phyloP scores from a whole-genome alignment of 2,888 invertebrate genomes.

The Ormyrus nitidulus region DNA sequence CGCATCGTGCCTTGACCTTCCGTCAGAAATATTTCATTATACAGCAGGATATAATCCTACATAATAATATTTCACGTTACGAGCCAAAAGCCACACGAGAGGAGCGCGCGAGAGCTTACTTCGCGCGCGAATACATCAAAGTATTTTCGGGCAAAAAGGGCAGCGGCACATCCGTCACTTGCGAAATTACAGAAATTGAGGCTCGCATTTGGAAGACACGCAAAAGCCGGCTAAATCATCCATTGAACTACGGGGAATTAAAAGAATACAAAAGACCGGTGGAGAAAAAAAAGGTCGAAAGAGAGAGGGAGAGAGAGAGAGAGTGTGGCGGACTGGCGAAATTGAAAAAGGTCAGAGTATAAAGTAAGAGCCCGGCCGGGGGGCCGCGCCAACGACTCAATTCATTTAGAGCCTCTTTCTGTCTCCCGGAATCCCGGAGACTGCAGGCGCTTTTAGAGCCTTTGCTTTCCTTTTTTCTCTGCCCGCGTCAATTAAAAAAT shows the following conservation, averaged over 20 bases:
- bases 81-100: neutral
- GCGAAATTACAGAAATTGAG: neutral
- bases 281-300: too few relatives aligned
- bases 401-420: slow-evolving; percentile 35
- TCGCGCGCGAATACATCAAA: neutral
- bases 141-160: neutral
- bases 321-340: neutral
- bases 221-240: neutral
- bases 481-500: slow-evolving; percentile 46
- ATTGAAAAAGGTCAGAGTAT: slow-evolving; percentile 10
- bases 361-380: slow-evolving; percentile 25
- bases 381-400: slow-evolving; percentile 7
- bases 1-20: too few relatives aligned
- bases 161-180: neutral
- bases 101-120: too few relatives aligned
- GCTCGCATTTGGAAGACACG: neutral
- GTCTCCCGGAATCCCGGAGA: neutral
- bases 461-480: slow-evolving; percentile 8
- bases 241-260: slow-evolving; percentile 36
- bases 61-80: neutral
- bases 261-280: slow-evolving; percentile 15
- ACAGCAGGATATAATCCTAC: neutral
- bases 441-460: neutral
- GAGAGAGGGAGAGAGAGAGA: neutral
- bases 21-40: too few relatives aligned